Evolutionary conservation across 2,797 vertebrate genomes (phyloP).

Genomic region (Masticophis lateralis): DNA sequence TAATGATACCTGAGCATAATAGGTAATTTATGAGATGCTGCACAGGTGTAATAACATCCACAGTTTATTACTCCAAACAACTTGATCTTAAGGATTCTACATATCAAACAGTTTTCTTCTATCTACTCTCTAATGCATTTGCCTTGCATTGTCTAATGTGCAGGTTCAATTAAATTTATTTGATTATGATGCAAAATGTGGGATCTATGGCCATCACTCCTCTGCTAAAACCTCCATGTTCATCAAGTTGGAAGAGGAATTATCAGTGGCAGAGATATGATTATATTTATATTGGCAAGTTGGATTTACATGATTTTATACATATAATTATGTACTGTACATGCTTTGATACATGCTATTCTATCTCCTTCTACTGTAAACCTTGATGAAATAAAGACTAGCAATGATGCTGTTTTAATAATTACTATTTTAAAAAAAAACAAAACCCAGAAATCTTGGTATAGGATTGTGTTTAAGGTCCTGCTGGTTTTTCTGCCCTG

Average conservation of each 20-base stretch:
- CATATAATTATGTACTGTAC: background rate
- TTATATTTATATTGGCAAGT: background rate
- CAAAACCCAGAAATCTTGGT: conserved; percentile 50
- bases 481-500: conserved; percentile 42
- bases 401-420: background rate
- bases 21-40: background rate
- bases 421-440: background rate
- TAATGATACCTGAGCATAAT: background rate
- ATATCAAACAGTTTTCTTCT: background rate
- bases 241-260: background rate
- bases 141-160: background rate
- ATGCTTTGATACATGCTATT: conserved; percentile 22
- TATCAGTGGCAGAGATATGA: background rate
- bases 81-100: background rate
- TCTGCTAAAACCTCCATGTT: background rate
- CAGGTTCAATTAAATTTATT: background rate
- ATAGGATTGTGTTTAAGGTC: conserved; percentile 49
- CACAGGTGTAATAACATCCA: background rate
- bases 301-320: background rate
- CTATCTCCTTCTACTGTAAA: background rate
- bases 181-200: background rate
- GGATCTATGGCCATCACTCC: background rate
- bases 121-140: background rate
- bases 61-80: background rate
- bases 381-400: background rate